These are phyloP conservation scores for Suncus etruscus DNA, from an alignment of 2,113 vertebrate species.

Conservation along the genomic window DNA sequence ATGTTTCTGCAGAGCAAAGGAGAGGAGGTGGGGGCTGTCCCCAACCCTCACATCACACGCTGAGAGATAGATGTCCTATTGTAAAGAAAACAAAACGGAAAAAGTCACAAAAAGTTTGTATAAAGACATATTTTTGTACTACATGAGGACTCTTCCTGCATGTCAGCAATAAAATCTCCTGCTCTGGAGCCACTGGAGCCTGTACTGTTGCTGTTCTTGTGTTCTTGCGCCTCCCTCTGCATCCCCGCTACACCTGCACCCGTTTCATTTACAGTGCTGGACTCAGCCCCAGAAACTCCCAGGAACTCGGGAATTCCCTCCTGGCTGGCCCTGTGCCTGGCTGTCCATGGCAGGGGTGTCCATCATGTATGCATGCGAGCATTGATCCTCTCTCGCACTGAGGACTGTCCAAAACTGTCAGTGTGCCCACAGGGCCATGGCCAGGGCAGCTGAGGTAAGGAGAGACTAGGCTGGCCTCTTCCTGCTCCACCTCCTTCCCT, in stretches of 20 bases:
- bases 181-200: conserved; percentile 86
- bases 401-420: background rate
- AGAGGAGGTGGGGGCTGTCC: conserved; percentile 82
- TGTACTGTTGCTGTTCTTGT: background rate
- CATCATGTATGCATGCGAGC: too few species aligned
- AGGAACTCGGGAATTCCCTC: too few species aligned
- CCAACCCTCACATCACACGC: conserved; percentile 60
- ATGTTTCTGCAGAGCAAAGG: conserved; percentile 68
- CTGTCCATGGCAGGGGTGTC: too few species aligned
- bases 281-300: background rate
- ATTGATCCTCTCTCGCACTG: background rate
- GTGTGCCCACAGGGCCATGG: background rate
- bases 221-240: background rate
- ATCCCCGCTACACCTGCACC: background rate
- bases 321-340: background rate
- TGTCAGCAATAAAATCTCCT: conserved; percentile 97
- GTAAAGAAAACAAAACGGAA: conserved; percentile 86
- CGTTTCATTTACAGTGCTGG: rapidly evolving
- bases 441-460: background rate
- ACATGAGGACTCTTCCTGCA: conserved; percentile 97
- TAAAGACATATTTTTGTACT: conserved; percentile 99
- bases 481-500: conserved; percentile 20
- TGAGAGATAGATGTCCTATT: conserved; percentile 90
- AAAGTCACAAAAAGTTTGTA: conserved; percentile 95
- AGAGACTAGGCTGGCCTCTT: conserved; percentile 9